A percentile compares a stretch with the other conserved stretches of the same genome.
Conservation (phyloP, 1,140 invertebrate genomes). For the Hylaeus anthracinus region DNA sequence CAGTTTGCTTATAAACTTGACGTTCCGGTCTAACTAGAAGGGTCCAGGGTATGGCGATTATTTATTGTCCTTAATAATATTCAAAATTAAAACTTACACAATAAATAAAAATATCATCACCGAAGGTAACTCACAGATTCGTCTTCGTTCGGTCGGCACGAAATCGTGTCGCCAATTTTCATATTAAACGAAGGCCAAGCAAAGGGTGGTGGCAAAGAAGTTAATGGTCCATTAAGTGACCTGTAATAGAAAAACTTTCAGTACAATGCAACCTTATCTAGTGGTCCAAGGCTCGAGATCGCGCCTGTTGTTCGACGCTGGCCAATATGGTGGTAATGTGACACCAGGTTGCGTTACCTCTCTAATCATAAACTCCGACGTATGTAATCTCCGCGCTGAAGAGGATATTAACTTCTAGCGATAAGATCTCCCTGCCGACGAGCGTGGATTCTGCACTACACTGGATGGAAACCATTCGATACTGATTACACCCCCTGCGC, state of each 20-base stretch:
- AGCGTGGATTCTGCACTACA: background rate
- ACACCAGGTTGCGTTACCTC: conserved; percentile 51
- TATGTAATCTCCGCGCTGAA: conserved; percentile 26
- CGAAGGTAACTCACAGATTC: too few relatives aligned
- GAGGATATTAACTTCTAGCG: conserved; percentile 38
- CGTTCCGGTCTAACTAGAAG: too few relatives aligned
- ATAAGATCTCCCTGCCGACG: conserved; percentile 45
- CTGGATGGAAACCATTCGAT: conserved; percentile 7
- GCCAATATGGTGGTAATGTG: conserved; percentile 65
- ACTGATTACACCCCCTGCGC: conserved; percentile 6
- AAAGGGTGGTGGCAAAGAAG: background rate
- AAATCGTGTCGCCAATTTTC: background rate
- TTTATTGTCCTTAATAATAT: too few relatives aligned
- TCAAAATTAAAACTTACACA: too few relatives aligned
- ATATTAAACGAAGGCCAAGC: too few relatives aligned
- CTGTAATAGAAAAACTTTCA: conserved; percentile 39
- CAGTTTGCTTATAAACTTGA: too few relatives aligned
- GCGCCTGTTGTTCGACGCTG: background rate
- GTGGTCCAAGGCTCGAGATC: background rate
- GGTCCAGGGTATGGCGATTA: too few relatives aligned
- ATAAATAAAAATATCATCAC: too few relatives aligned
- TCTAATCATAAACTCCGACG: conserved; percentile 49
- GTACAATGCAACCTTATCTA: conserved; percentile 4
- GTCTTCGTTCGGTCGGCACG: too few relatives aligned
- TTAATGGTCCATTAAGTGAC: conserved; percentile 39